Conservation (phyloP, 1,140 invertebrate species). For the Philotrypesis tridentata region DNA sequence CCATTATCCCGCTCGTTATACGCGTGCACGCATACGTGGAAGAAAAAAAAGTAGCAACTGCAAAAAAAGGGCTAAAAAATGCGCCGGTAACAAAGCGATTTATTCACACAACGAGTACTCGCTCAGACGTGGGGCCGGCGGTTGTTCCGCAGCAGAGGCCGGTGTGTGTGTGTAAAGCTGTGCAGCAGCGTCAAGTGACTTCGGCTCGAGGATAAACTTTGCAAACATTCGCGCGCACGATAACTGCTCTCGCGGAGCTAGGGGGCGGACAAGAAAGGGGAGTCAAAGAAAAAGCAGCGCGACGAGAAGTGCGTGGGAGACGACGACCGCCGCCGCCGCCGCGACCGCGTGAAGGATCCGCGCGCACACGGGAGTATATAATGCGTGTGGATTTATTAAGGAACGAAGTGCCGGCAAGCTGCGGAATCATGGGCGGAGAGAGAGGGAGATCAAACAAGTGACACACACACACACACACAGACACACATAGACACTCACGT, state of each 20-base stretch:
- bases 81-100: not conserved
- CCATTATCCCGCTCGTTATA: too few relatives aligned
- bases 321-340: too few relatives aligned
- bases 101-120: not conserved
- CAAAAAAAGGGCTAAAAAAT: not conserved
- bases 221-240: conserved; percentile 39
- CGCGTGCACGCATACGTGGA: too few relatives aligned
- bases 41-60: too few relatives aligned
- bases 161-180: too few relatives aligned
- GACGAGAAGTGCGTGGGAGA: not conserved
- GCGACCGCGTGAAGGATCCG: not conserved
- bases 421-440: conserved; percentile 5
- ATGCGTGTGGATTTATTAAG: conserved; percentile 40
- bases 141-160: not conserved
- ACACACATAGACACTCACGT: too few relatives aligned
- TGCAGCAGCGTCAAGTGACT: not conserved
- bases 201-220: conserved; percentile 22
- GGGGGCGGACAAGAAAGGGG: not conserved
- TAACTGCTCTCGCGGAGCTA: conserved; percentile 4
- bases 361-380: not conserved
- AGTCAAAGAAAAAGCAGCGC: conserved; percentile 12
- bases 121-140: not conserved
- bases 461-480: not conserved
- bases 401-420: not conserved
- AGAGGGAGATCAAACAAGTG: conserved; percentile 34